A percentile compares a stretch with the other conserved stretches of the same genome.
phyloP scores from a whole-genome alignment of 1,140 invertebrate species.

The Bombus ignitus region DNA sequence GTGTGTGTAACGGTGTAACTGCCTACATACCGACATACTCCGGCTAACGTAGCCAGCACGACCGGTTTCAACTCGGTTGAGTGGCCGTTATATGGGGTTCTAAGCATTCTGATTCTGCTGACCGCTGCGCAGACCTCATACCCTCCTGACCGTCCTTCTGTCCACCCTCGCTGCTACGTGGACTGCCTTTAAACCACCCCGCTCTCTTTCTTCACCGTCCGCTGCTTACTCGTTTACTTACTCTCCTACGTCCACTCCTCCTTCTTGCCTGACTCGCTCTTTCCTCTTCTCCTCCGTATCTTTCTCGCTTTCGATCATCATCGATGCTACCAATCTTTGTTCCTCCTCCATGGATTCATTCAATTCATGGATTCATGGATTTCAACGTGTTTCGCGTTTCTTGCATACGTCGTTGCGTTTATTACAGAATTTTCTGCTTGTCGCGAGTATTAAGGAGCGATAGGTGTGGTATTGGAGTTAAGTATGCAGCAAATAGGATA shows the following conservation, averaged over 20 bases:
- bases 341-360: neutral
- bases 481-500: neutral
- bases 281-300: constrained; percentile 4
- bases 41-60: constrained; percentile 45
- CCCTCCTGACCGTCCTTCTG: constrained; percentile 41
- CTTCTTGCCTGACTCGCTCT: constrained; percentile 22
- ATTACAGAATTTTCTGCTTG: neutral
- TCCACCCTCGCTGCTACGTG: constrained; percentile 65
- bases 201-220: constrained; percentile 32
- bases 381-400: neutral
- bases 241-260: neutral
- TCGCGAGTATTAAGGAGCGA: neutral
- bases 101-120: constrained; percentile 79
- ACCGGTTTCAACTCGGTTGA: constrained; percentile 69
- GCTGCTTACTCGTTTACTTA: constrained; percentile 28
- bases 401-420: neutral
- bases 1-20: constrained; percentile 51
- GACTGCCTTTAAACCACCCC: constrained; percentile 73
- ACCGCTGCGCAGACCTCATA: constrained; percentile 65
- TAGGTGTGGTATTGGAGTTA: neutral
- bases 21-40: constrained; percentile 34
- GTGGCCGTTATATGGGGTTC: constrained; percentile 76
- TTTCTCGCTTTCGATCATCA: constrained; percentile 14
- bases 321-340: neutral
- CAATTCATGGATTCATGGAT: too few species aligned